phyloP scores from a whole-genome alignment of 2,888 invertebrate genomes.

The Argynnis bischoffii region DNA sequence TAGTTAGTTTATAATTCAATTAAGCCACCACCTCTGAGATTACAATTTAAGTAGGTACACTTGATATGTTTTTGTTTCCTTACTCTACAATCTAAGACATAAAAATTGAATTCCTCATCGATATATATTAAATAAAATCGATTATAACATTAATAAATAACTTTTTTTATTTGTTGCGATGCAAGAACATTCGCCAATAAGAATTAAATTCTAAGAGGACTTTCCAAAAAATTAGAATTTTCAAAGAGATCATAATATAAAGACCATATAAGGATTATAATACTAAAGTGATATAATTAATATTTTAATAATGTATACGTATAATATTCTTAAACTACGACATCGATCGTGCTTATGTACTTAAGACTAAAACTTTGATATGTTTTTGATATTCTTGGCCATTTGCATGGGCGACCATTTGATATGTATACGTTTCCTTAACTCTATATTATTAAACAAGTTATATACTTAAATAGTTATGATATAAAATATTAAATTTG shows the following conservation, averaged over 20 bases:
- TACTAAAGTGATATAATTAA: background rate
- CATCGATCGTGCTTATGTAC: slow-evolving; percentile 13
- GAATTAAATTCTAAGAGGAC: background rate
- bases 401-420: slow-evolving; percentile 63
- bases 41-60: too few species aligned
- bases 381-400: slow-evolving; percentile 80
- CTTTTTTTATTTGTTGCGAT: background rate
- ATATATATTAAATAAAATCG: too few species aligned
- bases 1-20: too few species aligned
- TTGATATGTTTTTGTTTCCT: too few species aligned
- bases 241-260: too few species aligned
- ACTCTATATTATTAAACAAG: slow-evolving; percentile 20
- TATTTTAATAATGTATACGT: background rate
- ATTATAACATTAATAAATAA: slow-evolving; percentile 1
- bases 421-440: slow-evolving; percentile 68
- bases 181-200: background rate
- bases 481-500: background rate
- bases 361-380: slow-evolving; percentile 62
- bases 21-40: too few species aligned
- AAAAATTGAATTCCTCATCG: background rate
- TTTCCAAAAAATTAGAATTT: background rate
- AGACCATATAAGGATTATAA: too few species aligned
- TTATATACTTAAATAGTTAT: background rate
- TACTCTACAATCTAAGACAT: background rate
- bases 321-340: slow-evolving; percentile 8